phyloP scores from a whole-genome alignment of 2,888 invertebrate species.

The Lasioglossum leucozonium region DNA sequence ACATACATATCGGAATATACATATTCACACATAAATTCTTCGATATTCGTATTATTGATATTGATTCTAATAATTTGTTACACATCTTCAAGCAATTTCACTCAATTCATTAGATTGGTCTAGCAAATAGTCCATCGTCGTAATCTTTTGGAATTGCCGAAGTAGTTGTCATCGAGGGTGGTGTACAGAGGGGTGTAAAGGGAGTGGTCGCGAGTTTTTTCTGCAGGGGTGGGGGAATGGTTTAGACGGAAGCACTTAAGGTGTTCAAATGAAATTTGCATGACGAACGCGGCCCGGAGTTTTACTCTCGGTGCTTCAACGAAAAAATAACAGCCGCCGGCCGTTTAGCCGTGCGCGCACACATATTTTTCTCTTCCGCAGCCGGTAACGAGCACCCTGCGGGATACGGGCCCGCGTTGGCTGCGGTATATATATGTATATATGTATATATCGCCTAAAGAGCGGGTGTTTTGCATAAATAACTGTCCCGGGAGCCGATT shows the following conservation, averaged over 20 bases:
- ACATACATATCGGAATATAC: not conserved
- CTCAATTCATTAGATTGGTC: not conserved
- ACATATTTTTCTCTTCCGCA: slow-evolving; percentile 57
- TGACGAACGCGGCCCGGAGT: slow-evolving; percentile 61
- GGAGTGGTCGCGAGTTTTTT: slow-evolving; percentile 28
- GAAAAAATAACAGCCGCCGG: slow-evolving; percentile 68
- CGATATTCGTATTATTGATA: no score
- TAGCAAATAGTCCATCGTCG: not conserved
- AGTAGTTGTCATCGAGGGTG: slow-evolving; percentile 28
- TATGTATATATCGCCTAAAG: slow-evolving; percentile 61
- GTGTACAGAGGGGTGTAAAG: not conserved
- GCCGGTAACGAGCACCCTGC: slow-evolving; percentile 58
- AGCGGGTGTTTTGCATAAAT: slow-evolving; percentile 70
- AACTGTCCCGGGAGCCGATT: slow-evolving; percentile 66
- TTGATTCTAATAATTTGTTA: no score
- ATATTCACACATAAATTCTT: no score
- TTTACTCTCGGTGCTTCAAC: slow-evolving; percentile 54
- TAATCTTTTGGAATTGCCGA: slow-evolving; percentile 24
- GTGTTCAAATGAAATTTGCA: slow-evolving; percentile 70
- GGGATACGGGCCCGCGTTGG: slow-evolving; percentile 57
- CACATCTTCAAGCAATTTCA: no score
- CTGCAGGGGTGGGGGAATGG: not conserved
- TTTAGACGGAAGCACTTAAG: slow-evolving; percentile 58
- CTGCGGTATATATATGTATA: slow-evolving; percentile 44
- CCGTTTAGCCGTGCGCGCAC: slow-evolving; percentile 54